Percentiles rank a stretch among this genome's conserved stretches.
Evolutionary conservation across 2,113 vertebrate species (phyloP).

Genomic region (Empidonax alnorum): DNA sequence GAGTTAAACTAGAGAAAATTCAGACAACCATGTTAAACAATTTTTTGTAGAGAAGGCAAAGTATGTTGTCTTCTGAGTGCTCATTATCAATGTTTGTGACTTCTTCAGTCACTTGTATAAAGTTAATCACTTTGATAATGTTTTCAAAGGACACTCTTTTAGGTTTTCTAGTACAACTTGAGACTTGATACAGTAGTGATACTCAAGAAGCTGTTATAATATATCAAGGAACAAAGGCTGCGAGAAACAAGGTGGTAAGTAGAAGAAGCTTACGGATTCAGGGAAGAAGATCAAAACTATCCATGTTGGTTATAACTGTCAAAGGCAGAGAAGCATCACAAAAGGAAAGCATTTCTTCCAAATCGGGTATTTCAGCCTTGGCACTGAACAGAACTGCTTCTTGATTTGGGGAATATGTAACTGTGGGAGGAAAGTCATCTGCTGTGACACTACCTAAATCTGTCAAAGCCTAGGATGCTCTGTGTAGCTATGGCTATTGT

Average conservation of each 20-base stretch:
- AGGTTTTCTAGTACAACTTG: background rate
- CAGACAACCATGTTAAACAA: background rate
- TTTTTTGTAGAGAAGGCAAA: background rate
- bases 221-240: background rate
- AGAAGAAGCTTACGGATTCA: background rate
- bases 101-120: background rate
- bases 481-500: background rate
- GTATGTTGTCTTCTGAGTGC: background rate
- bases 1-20: background rate
- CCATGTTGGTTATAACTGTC: background rate
- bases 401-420: rapidly evolving
- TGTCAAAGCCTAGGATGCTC: background rate
- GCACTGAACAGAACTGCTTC: background rate
- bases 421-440: background rate
- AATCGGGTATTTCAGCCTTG: background rate
- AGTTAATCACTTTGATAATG: background rate
- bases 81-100: background rate
- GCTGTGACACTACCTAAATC: background rate
- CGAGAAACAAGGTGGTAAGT: background rate
- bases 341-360: background rate
- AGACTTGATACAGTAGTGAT: background rate
- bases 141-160: background rate
- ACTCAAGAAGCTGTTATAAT: background rate
- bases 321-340: background rate
- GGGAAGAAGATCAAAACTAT: background rate